Evolutionary conservation across 2,888 invertebrate genomes (phyloP), one percentile per base, ranked within the genome.

Genomic region (Gordius sp.): DNA sequence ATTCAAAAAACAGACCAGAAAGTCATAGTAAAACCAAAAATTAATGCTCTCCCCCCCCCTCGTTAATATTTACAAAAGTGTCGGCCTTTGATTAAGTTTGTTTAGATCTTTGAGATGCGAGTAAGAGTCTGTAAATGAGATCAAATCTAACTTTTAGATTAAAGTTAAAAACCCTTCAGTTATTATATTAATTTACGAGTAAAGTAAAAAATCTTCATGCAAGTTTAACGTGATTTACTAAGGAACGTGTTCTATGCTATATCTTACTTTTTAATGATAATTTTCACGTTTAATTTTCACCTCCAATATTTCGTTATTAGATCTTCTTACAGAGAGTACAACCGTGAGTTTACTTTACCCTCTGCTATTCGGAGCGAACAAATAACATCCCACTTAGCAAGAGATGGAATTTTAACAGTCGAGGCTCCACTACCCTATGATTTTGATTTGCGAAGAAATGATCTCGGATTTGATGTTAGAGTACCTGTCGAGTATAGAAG

Each of bases 351-450:
- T 75, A 75, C 87, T 69, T 74, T 93, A 69, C 93, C 91, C 2
- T 83, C 86, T 71, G 89, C 87, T 64, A 86, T 89, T 59, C 85
- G 89, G 72, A 87, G 89, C 0, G 91, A 91, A 73, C 78, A 79
- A 62, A 87, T 93, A 72, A 83, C 82, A 70, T 89, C 87, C 28
- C 87, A 87, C 54, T 75, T 93, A 68, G 86, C 85, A 68, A 84
- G 86, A 70, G 89, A 89, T 68, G 93, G 93, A 47, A 84, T 91
- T 28, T 75, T 93, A 60, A 87, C 89, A 33, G 89, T 93, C 55
- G 87, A 89, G 68, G 91, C 91, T 25, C 91, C 91, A 1, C 75
- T 93, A 67, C 91, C 91, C 54, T 65, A 8, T 4, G 47, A 47
- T 20, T 47, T n/a, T 20, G 47, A 47, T 47, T n/a, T 18, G n/a